These are phyloP conservation scores for Periophthalmodon schlosseri DNA, from an alignment of 2,113 vertebrate genomes.

Conservation along the genomic window DNA sequence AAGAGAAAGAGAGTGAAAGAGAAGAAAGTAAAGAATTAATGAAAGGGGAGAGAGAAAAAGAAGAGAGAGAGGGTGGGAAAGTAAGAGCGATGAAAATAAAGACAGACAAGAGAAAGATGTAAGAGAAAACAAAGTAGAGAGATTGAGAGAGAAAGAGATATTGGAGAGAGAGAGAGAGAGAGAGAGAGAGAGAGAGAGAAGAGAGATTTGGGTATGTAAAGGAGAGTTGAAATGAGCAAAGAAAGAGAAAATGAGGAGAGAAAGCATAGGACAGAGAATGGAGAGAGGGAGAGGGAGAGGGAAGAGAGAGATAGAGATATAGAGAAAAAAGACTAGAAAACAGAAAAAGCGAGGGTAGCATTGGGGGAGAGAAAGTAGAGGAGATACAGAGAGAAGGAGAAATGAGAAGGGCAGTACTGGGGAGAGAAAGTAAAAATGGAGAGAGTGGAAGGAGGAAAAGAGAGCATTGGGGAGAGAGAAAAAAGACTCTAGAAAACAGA, in stretches of 20 bases:
- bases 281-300: slow-evolving; percentile 53
- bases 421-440: slow-evolving; percentile 15
- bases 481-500: slow-evolving; percentile 50
- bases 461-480: neutral
- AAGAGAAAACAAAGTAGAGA: slow-evolving; percentile 37
- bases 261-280: neutral
- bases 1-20: slow-evolving; percentile 31
- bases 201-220: slow-evolving; percentile 24
- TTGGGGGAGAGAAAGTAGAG: slow-evolving; percentile 16
- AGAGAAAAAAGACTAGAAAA: slow-evolving; percentile 40
- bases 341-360: slow-evolving; percentile 34
- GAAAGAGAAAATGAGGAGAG: slow-evolving; percentile 50
- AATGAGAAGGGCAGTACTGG: slow-evolving; percentile 17
- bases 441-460: slow-evolving; percentile 45
- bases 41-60: neutral
- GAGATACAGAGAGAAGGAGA: slow-evolving; percentile 24
- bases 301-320: slow-evolving; percentile 26
- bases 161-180: slow-evolving; percentile 33
- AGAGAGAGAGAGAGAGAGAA: slow-evolving; percentile 32
- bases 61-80: slow-evolving; percentile 36
- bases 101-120: no score
- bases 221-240: slow-evolving; percentile 17
- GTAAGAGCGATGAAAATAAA: neutral
- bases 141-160: slow-evolving; percentile 17
- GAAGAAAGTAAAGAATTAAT: slow-evolving; percentile 26